Conservation (phyloP, 2,113 vertebrate genomes). For the Hippolais icterina region DNA sequence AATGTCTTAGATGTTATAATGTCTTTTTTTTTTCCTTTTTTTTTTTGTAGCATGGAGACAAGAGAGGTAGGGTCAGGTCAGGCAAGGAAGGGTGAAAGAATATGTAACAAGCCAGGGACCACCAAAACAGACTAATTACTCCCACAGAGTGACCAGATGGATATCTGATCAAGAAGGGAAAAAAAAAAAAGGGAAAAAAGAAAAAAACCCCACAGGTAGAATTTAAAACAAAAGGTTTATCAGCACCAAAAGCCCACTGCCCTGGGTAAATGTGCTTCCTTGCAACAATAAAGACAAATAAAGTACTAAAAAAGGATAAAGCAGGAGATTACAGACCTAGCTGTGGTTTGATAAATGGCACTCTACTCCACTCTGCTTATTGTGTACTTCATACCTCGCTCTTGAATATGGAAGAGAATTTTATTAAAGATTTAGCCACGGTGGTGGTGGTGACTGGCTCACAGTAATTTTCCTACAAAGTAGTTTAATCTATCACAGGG, state of each 20-base stretch:
- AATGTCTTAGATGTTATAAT: neutral
- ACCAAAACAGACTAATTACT: constrained; percentile 66
- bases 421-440: constrained; percentile 97
- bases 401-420: constrained; percentile 96
- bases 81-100: constrained; percentile 1
- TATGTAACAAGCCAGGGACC: constrained; percentile 38
- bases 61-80: neutral
- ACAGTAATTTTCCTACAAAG: constrained; percentile 99
- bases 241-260: constrained; percentile 60
- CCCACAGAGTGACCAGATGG: constrained; percentile 24
- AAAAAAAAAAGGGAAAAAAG: fast-evolving
- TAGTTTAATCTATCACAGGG: constrained; percentile 99
- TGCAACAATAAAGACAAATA: constrained; percentile 81
- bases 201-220: neutral
- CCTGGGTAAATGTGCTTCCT: constrained; percentile 75
- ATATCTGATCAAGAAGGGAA: neutral
- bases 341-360: constrained; percentile 85
- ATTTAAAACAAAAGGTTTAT: constrained; percentile 67
- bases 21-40: neutral
- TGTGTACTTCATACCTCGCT: constrained; percentile 87
- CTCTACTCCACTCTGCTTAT: constrained; percentile 81
- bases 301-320: constrained; percentile 79
- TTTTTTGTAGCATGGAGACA: constrained; percentile 13
- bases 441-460: constrained; percentile 93
- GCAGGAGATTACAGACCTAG: constrained; percentile 82